Base-by-base conservation (phyloP, 2,797 vertebrate genomes). In the Sebastes kiyomatsui region DNA sequence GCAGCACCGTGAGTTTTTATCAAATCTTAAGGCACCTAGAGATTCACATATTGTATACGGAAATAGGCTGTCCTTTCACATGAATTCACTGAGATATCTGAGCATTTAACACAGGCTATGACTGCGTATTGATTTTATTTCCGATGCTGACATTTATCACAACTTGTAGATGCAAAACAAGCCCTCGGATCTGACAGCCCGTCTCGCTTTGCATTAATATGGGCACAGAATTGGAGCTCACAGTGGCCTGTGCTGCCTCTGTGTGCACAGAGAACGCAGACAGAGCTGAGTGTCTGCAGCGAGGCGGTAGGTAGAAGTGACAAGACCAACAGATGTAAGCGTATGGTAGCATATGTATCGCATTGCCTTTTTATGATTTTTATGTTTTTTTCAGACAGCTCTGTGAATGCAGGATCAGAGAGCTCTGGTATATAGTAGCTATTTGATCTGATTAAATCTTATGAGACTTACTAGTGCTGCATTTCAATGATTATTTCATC, bases 61-160 rank as follows among this genome's bases (percentile, higher is more conserved):
- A 14, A 16, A 66, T 22, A 25, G 12, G 64, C 16, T 4, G 66
- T 69, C 49, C 32, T 16, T 28, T 67, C 27, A 20, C 28, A 25
- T 75, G n/a, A 75, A 28, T 69, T 79, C 20, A 25, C 33, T 16
- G n/a, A 64, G 32, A 79, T 30, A 38, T 62, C 13, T 49, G 2
- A 71, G 64, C 16, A 30, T 49, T 27, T 72, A 56, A 35, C 10
- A 18, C 20, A 20, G 6, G 6, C 61, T 22, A 4, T 25, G 42
- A 33, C 30, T 56, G 22, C 25, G 22, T 35, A 78, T 82, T 80
- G 77, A 69, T 86, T 88, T 67, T 59, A 73, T 70, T 79, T 68
- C n/a, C 52, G 33, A 67, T 38, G 52, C 71, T 75, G 79, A 55
- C 65, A 59, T 77, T 84, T 79, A 69, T 56, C 75, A 71, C 22